phyloP scores from a whole-genome alignment of 37 sponge, comb jelly and placozoan species.

The Oscarella lobularis region DNA sequence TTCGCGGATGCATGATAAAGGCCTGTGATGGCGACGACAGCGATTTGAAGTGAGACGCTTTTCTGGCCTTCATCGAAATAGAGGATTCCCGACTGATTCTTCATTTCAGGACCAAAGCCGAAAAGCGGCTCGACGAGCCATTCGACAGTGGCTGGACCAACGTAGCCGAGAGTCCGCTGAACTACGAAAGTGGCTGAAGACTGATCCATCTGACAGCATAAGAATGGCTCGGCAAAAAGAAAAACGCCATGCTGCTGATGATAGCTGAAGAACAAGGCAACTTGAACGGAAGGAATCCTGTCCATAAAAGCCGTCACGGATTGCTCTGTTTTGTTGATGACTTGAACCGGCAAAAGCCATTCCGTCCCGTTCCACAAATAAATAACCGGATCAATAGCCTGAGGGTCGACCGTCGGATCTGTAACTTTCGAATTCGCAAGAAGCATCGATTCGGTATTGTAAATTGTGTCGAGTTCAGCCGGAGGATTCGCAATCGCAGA shows the following conservation, averaged over 20 bases:
- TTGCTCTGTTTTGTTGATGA: neutral
- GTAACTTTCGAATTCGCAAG: neutral
- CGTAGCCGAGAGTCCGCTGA: neutral
- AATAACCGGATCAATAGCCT: neutral
- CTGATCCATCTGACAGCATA: neutral
- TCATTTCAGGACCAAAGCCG: neutral
- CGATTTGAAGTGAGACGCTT: neutral
- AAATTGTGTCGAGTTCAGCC: no score
- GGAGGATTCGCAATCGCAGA: no score
- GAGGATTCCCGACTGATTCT: neutral
- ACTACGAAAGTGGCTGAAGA: neutral
- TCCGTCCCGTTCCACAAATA: neutral
- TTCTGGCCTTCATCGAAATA: neutral
- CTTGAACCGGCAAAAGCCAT: neutral
- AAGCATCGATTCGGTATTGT: neutral
- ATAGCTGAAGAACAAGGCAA: neutral
- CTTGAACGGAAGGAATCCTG: neutral
- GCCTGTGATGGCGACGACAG: neutral
- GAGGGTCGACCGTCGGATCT: neutral
- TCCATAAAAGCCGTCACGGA: neutral
- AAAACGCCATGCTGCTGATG: neutral
- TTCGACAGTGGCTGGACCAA: neutral
- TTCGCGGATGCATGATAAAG: no score
- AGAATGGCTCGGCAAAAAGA: neutral
- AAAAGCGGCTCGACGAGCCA: neutral